These are phyloP conservation scores for Diadegma fenestrale DNA, from an alignment of 2,888 invertebrate genomes.

Conservation along the genomic window DNA sequence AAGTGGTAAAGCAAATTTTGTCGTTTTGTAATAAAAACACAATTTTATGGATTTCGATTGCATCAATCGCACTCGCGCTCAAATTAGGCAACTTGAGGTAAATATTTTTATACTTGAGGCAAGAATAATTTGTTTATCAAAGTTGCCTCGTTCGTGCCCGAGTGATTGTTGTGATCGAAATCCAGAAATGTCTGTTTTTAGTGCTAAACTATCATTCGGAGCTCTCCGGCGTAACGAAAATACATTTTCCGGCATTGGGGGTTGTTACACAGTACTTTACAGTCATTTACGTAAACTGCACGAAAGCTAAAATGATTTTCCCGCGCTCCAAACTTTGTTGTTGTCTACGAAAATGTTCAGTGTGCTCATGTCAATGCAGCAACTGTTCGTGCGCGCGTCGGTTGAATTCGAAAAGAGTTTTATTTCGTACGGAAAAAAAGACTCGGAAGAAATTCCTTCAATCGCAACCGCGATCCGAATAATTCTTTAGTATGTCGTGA, in stretches of 20 bases:
- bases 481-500: not conserved
- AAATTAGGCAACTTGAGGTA: too few species aligned
- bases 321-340: not conserved
- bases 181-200: too few species aligned
- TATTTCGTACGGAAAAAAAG: not conserved
- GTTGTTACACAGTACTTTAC: not conserved
- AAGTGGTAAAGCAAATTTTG: too few species aligned
- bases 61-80: too few species aligned
- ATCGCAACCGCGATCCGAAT: not conserved
- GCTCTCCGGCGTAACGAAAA: not conserved
- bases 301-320: not conserved
- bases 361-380: too few species aligned
- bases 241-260: not conserved
- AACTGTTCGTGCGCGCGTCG: not conserved
- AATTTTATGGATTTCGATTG: too few species aligned
- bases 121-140: too few species aligned
- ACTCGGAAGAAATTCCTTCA: not conserved
- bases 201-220: too few species aligned
- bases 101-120: too few species aligned
- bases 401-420: not conserved
- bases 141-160: too few species aligned
- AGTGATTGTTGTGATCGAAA: too few species aligned
- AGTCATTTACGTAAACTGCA: not conserved
- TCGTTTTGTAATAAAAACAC: too few species aligned
- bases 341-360: not conserved